Conservation (phyloP, 2,113 vertebrate species). For the Oncorhynchus tshawytscha region DNA sequence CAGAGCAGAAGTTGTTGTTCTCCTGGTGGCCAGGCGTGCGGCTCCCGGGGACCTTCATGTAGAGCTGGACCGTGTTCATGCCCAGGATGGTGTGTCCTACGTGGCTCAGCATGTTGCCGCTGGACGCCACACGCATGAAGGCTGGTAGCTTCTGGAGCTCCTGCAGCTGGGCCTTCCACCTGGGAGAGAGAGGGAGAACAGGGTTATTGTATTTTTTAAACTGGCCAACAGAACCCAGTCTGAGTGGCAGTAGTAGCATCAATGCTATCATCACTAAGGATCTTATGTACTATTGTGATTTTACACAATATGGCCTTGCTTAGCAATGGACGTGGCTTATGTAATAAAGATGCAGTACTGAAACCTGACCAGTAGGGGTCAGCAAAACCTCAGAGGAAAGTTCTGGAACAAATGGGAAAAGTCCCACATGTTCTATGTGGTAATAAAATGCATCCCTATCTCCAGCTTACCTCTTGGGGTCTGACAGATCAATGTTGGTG, state of each 20-base stretch:
- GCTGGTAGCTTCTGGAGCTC: conserved; percentile 91
- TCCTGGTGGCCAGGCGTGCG: conserved; percentile 90
- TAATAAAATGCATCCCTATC: no score
- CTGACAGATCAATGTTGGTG: conserved; percentile 93
- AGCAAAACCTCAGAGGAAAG: background rate
- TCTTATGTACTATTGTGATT: no score
- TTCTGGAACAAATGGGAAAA: conserved; percentile 4
- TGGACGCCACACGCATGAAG: conserved; percentile 92
- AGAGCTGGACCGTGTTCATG: conserved; percentile 95
- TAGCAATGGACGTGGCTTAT: background rate
- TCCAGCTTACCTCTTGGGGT: conserved; percentile 84
- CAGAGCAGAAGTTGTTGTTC: conserved; percentile 93
- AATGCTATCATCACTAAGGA: no score
- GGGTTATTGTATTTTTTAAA: background rate
- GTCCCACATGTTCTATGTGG: background rate
- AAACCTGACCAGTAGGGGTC: conserved; percentile 19
- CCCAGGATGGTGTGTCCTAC: conserved; percentile 94
- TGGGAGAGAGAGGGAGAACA: conserved; percentile 33
- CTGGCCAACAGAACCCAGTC: no score
- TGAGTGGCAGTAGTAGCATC: no score
- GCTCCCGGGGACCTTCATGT: conserved; percentile 95
- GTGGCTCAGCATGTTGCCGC: conserved; percentile 92
- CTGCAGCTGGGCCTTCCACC: conserved; percentile 92
- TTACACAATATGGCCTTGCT: no score
- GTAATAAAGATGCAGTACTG: background rate